phyloP scores from a whole-genome alignment of 2,888 invertebrate genomes.

The Acanthoscelides obtectus region DNA sequence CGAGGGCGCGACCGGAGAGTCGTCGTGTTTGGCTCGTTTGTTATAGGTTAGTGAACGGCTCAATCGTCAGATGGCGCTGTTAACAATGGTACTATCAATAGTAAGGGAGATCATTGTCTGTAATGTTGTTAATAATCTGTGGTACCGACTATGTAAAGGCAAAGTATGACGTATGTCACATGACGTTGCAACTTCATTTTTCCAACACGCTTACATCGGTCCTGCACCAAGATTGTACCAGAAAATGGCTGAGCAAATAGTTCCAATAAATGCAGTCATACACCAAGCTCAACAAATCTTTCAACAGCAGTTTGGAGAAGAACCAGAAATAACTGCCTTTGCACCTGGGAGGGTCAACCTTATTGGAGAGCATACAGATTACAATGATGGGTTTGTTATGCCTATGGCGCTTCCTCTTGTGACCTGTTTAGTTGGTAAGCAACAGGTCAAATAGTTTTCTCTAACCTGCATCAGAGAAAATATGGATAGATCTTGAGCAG shows the following conservation, averaged over 20 bases:
- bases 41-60: no score
- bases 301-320: conserved; percentile 52
- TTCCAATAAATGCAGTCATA: conserved; percentile 43
- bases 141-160: no score
- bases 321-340: conserved; percentile 59
- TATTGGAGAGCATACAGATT: conserved; percentile 94
- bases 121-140: no score
- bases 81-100: no score
- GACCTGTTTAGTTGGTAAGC: conserved; percentile 72
- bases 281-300: conserved; percentile 48
- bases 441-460: not conserved
- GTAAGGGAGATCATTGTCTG: no score
- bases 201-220: no score
- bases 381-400: conserved; percentile 91
- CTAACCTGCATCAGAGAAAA: not conserved
- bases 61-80: no score
- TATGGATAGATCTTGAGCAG: not conserved
- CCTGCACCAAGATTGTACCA: not conserved
- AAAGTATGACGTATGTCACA: no score
- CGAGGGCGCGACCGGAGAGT: no score
- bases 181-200: no score
- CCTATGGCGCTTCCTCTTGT: conserved; percentile 86
- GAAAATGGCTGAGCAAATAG: conserved; percentile 43
- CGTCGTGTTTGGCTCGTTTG: no score
- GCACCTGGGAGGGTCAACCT: conserved; percentile 93